These are phyloP conservation scores for Spatulosminthurus flaviceps DNA, from an alignment of 2,888 invertebrate species.

Conservation along the genomic window DNA sequence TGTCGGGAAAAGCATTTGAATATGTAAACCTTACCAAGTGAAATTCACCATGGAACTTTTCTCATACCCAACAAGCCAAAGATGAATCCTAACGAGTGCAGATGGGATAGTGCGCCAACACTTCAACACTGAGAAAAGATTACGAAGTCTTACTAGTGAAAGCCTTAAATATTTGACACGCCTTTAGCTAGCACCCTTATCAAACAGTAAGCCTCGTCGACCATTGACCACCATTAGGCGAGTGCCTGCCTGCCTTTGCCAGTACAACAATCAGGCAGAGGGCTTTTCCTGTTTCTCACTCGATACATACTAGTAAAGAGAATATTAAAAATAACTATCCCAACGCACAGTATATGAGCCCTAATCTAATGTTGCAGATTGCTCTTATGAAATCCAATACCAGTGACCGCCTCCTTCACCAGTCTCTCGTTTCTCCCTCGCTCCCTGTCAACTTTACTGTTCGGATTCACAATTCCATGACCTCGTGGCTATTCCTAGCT, in stretches of 20 bases:
- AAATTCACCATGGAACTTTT: background rate
- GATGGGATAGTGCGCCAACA: conserved; percentile 43
- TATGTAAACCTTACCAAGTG: background rate
- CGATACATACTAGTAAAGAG: background rate
- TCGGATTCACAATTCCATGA: background rate
- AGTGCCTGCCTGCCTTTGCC: background rate
- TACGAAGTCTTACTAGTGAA: conserved; percentile 60
- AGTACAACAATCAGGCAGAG: background rate
- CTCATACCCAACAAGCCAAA: conserved; percentile 48
- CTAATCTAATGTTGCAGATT: conserved; percentile 25
- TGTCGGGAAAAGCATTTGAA: background rate
- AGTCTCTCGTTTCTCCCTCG: conserved; percentile 29
- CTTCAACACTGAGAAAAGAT: conserved; percentile 54
- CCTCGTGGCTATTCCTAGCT: background rate
- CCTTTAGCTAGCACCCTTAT: conserved; percentile 62
- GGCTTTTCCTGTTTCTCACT: background rate
- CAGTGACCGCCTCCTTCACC: conserved; percentile 30
- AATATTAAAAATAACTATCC: conserved; percentile 8
- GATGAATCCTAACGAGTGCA: conserved; percentile 62
- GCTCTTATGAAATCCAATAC: conserved; percentile 38
- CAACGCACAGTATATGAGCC: background rate
- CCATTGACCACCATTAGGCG: conserved; percentile 18
- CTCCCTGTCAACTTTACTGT: background rate
- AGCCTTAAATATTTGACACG: conserved; percentile 62
- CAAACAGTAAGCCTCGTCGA: conserved; percentile 37